phyloP scores from a whole-genome alignment of 2,888 invertebrate species.

The Yponomeuta cagnagella region DNA sequence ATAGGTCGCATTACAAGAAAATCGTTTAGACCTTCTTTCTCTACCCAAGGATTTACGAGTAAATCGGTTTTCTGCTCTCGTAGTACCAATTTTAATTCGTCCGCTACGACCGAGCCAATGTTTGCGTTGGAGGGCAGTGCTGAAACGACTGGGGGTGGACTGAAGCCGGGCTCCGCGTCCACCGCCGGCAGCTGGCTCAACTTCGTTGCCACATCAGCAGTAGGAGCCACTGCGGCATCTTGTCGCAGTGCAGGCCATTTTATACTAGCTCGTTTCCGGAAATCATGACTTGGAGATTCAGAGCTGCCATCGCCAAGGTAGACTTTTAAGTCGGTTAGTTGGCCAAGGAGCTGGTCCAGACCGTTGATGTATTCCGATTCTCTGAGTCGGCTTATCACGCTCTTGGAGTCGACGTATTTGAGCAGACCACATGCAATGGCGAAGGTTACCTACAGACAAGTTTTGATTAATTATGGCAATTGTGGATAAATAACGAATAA shows the following conservation, averaged over 20 bases:
- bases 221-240: background rate
- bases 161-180: no score
- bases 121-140: background rate
- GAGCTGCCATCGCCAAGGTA: slow-evolving; percentile 28
- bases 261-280: background rate
- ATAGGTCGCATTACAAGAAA: slow-evolving; percentile 43
- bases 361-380: background rate
- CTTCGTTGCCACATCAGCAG: no score
- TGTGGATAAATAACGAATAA: no score
- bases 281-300: background rate
- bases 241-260: background rate
- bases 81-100: background rate
- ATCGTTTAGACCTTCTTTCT: slow-evolving; percentile 43
- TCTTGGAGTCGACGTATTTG: background rate
- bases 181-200: no score
- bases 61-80: background rate
- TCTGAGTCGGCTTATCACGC: background rate
- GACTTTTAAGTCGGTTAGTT: background rate
- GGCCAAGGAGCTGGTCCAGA: background rate
- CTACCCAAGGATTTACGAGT: slow-evolving; percentile 27
- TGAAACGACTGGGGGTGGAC: background rate
- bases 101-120: background rate
- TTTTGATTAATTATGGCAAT: background rate
- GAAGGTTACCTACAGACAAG: background rate
- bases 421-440: background rate